Base-by-base conservation (phyloP, 2,888 invertebrate genomes). In the Nesidiocoris tenuis region DNA sequence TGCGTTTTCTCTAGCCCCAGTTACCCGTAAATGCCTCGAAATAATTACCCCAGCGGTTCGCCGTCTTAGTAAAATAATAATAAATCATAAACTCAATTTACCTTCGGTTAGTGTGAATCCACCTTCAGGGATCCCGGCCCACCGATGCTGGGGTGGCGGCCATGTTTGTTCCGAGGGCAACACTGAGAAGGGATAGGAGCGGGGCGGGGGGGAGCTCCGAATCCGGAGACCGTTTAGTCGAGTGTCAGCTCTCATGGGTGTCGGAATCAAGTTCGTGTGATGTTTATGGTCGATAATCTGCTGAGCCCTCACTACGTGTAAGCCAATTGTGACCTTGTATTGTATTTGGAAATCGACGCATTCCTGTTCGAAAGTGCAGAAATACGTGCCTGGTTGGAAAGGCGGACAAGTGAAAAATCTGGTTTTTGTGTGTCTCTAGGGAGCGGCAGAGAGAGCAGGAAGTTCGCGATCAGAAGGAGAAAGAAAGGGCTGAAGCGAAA, bases 391-490 rank as follows among this genome's bases (percentile, higher is more conserved):
- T 12, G 12, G 39, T 12, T 39, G 39, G 59, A 59, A 59, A 59
- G 16, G 59, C 19, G 59, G 19, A 59, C n/a, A 19, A 18, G 59
- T 59, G 59, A 59, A 39, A n/a, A n/a, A 39, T 39, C 3, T 39
- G 39, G 57, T 61, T 77, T 76, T 76, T 75, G 75, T 75, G 68
- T 70, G 39, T 78, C 76, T 81, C 79, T 70, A 86, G 89, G 82
- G 89, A 89, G 81, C 85, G 90, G 82, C 75, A 75, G 61, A 88
- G 90, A 82, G 90, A 89, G 82, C 89, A 89, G 82, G 86, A 84
- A 77, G 87, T 87, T 78, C 80, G 83, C 64, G 85, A 86, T 77
- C 78, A 86, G 80, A 78, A 81, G 81, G 83, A 82, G 78, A 79
- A 80, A 72, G 79, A 79, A 79, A 74, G 81, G 68, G 80, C 77